Percentiles rank a stretch among this genome's conserved stretches.
These are phyloP conservation scores for Podocnemis expansa DNA, from an alignment of 2,113 vertebrate species.

Conservation along the genomic window DNA sequence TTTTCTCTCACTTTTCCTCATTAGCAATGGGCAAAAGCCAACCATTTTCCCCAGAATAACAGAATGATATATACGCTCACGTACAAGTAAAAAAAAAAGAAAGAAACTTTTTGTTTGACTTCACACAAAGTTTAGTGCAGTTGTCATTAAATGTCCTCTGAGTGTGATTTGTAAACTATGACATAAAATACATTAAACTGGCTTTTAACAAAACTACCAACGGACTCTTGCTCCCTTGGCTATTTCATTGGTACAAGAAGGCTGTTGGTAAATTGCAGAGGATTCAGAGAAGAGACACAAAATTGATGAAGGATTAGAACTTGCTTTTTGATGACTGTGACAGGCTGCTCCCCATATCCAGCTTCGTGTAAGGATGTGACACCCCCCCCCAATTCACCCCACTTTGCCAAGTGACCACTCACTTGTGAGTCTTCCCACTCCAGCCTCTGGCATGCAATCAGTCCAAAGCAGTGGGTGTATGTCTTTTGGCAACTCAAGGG, in stretches of 20 bases:
- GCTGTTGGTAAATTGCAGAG: neutral
- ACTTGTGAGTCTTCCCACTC: too few relatives aligned
- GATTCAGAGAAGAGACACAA: neutral
- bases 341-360: too few relatives aligned
- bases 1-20: rapidly evolving
- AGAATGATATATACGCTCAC: neutral
- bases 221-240: neutral
- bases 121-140: neutral
- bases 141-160: neutral
- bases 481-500: too few relatives aligned
- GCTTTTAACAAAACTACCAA: slow-evolving; percentile 18
- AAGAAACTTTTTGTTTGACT: neutral
- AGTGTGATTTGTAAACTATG: neutral
- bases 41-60: neutral
- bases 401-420: too few relatives aligned
- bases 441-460: too few relatives aligned
- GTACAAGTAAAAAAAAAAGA: neutral
- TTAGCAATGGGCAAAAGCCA: neutral
- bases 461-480: too few relatives aligned
- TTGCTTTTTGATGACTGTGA: neutral
- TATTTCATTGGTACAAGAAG: neutral
- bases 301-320: neutral
- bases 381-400: too few relatives aligned
- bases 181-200: neutral
- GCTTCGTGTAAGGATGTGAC: too few relatives aligned